Evolutionary conservation across 2,797 vertebrate species (phyloP), one percentile per base, ranked within the genome.

Genomic region (Epinephelus awoara): DNA sequence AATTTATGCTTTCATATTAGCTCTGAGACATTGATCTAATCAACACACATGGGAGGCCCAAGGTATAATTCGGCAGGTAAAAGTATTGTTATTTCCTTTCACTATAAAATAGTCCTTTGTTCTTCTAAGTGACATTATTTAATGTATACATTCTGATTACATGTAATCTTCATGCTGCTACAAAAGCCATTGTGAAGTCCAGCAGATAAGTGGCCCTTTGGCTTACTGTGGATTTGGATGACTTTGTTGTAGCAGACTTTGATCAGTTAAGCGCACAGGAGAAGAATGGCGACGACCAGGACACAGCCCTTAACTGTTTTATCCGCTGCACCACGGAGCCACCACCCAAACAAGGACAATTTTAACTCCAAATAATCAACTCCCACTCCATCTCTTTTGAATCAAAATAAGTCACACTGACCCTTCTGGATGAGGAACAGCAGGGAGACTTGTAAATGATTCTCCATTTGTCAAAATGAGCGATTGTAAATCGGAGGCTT

Each of bases 381-480:
- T 55, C 54, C 58, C 23, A 46, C 54, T 75, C 14, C 50, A 9
- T 85, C 51, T 40, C 42, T 61, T 73, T 13, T 40, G 21, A 63
- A 50, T 38, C 25, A 25, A 58, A 77, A 76, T 70, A 72, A 63
- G 69, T 79, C 68, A 68, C 50, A 34, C 2, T 34, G 72, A 71
- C 56, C 25, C 59, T 52, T 72, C 25, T 52, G 64, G 66, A 75
- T 61, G 44, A 72, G 69, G 52, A 84, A 55, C 75, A 67, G 72
- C 47, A 4, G 76, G 55, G 51, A 72, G 75, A 74, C 79, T 85
- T 64, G 72, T 84, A 23, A 88, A 88, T 82, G 67, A 85, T 84
- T 87, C 78, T 85, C 61, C 75, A 83, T 90, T 89, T 90, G 80
- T 89, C 80, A 71, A 65, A 86, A 82, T 87, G 84, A 89, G 62